A percentile compares a stretch with the other conserved stretches of the same genome.
phyloP scores from a whole-genome alignment of 1,140 invertebrate genomes.

The Tachypleus tridentatus region DNA sequence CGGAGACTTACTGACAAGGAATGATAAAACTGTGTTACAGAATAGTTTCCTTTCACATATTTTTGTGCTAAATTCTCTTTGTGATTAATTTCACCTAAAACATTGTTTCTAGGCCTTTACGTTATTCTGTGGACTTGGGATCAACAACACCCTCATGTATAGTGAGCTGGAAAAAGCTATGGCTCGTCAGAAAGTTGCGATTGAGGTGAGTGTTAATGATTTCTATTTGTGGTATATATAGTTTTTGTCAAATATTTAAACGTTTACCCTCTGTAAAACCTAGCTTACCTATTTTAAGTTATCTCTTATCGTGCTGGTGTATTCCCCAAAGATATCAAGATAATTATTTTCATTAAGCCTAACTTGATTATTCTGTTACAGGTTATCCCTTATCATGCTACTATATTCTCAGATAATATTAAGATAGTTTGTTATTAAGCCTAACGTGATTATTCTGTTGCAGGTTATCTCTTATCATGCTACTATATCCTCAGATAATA shows the following conservation, averaged over 20 bases:
- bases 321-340: no score
- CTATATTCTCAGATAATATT: slow-evolving; percentile 35
- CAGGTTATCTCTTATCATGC: slow-evolving; percentile 39
- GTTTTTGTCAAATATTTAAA: not conserved
- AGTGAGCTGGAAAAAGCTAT: slow-evolving; percentile 35
- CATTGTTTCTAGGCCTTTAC: slow-evolving; percentile 38
- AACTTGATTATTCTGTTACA: not conserved
- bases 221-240: not conserved
- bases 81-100: no score
- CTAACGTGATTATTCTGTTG: no score
- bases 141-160: slow-evolving; percentile 34
- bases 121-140: slow-evolving; percentile 42
- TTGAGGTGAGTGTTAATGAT: slow-evolving; percentile 30
- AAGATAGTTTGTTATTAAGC: slow-evolving; percentile 6
- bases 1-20: no score
- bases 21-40: no score
- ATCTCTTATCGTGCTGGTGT: no score
- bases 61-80: no score
- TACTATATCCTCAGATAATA: slow-evolving; percentile 35
- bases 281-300: no score
- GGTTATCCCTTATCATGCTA: slow-evolving; percentile 40
- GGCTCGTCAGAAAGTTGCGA: slow-evolving; percentile 38
- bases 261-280: no score
- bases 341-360: no score
- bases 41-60: no score